Base-by-base conservation (phyloP, 2,797 vertebrate genomes). In the Loriculus beryllinus region DNA sequence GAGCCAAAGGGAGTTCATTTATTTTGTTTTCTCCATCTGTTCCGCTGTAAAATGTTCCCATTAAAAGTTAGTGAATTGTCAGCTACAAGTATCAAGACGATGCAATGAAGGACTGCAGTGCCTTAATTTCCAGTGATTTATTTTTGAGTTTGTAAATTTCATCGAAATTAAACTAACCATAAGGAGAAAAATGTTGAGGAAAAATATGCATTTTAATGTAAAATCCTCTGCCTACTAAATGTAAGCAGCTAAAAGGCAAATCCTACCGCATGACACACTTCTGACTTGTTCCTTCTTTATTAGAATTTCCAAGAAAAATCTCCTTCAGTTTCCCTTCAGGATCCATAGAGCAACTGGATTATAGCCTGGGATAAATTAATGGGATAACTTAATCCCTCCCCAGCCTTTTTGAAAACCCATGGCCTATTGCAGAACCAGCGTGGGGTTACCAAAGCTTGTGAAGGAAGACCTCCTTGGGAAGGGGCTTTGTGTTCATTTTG, bases 11-110 rank as follows among this genome's bases (percentile, higher is more conserved):
- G 93, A 96, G 80, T 93, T 96, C 37, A n/a, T 96, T 96, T 96
- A 93, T 96, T 97, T 97, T 92, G 89, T 93, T 96, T 93, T 80
- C 95, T 95, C 96, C 94, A 94, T 96, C 93, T 96, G 96, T 95
- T 97, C 91, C 0, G 18, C 74, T 86, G 91, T 92, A 95, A 96
- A 96, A 94, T 92, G 83, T 94, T 96, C 95, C 95, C 92, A 94
- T 96, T 95, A 95, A 86, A 96, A 96, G 85, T 97, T 93, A 90
- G 92, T 90, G 80, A 91, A 93, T 95, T 94, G 95, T 95, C 96
- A 95, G 92, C 86, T 82, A 70, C 81, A 86, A 94, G 92, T 79
- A 96, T 74, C 83, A 84, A 88, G 95, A 94, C 5, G 51, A 84
- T 79, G 80, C 95, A 82, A 67, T 74, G 77, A 96, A 96, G 77